Evolutionary conservation across 1,140 invertebrate genomes (phyloP).

Genomic region (Ostrea denselamellosa): DNA sequence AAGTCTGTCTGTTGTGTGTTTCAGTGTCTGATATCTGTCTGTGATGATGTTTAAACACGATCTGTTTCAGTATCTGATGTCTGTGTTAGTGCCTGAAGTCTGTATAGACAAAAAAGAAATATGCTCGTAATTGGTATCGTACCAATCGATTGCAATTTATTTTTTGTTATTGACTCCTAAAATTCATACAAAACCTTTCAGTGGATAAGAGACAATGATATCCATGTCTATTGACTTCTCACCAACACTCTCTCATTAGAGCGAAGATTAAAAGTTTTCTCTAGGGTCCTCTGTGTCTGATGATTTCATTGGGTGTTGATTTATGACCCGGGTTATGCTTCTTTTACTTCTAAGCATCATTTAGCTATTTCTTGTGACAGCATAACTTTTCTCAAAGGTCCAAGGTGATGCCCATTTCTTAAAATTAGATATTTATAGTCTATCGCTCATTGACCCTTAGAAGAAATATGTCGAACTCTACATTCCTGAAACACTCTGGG

Average conservation of each 20-base stretch:
- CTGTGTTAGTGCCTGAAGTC: background rate
- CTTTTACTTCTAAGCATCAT: background rate
- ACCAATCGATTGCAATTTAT: background rate
- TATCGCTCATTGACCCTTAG: too few species aligned
- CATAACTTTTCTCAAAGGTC: background rate
- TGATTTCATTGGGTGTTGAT: background rate
- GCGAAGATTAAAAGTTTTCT: background rate
- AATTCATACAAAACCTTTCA: conserved; percentile 12
- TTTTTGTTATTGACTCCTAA: background rate
- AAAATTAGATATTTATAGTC: too few species aligned
- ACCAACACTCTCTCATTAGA: background rate
- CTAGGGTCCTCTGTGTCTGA: background rate
- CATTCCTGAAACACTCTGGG: too few species aligned
- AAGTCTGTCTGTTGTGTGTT: too few species aligned
- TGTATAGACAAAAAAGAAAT: background rate
- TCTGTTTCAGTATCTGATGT: too few species aligned
- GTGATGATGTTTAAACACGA: too few species aligned
- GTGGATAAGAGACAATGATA: background rate
- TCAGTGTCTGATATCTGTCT: too few species aligned
- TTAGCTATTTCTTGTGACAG: background rate
- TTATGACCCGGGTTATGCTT: conserved; percentile 1
- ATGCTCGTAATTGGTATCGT: background rate
- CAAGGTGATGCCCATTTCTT: background rate
- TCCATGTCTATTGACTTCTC: background rate
- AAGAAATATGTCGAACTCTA: too few species aligned